A percentile compares a stretch with the other conserved stretches of the same genome.
Evolutionary conservation across 2,888 invertebrate genomes (phyloP).

Genomic region (Druceiella hillmani): DNA sequence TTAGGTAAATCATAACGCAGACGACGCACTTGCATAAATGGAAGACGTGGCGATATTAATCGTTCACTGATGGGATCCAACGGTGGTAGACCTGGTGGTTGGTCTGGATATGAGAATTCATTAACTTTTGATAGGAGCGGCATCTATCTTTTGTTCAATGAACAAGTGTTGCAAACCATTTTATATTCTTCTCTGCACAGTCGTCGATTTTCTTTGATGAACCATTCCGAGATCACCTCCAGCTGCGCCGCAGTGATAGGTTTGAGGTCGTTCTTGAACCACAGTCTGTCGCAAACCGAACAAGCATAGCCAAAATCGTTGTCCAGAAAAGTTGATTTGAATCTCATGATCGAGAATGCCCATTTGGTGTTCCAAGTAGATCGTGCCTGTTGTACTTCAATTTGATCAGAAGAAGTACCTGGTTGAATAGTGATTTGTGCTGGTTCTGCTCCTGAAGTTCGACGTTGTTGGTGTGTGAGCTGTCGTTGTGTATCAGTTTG

Average conservation of each 20-base stretch:
- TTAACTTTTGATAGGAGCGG: constrained; percentile 28
- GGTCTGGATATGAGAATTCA: constrained; percentile 31
- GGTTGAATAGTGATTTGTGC: constrained; percentile 15
- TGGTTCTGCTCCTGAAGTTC: constrained; percentile 18
- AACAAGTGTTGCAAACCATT: constrained; percentile 27
- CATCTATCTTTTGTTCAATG: constrained; percentile 26
- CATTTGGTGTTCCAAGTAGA: constrained; percentile 28
- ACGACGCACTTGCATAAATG: constrained; percentile 32
- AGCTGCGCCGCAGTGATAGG: constrained; percentile 29
- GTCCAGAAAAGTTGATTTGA: constrained; percentile 28
- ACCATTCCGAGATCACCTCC: constrained; percentile 28
- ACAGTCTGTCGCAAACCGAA: constrained; percentile 31
- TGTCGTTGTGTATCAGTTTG: too few relatives aligned
- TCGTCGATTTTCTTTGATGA: constrained; percentile 23
- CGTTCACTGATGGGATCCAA: constrained; percentile 30
- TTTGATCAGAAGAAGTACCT: constrained; percentile 17
- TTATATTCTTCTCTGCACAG: constrained; percentile 24
- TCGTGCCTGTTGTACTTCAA: constrained; percentile 22
- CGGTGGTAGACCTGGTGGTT: constrained; percentile 27
- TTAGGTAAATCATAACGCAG: constrained; percentile 29
- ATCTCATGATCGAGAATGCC: constrained; percentile 27
- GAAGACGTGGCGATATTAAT: constrained; percentile 30
- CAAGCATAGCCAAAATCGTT: constrained; percentile 31
- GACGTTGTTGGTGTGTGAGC: constrained; percentile 17
- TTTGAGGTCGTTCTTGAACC: constrained; percentile 32